A percentile compares a stretch with the other conserved stretches of the same genome.
phyloP scores from a whole-genome alignment of 1,140 invertebrate genomes.

The Homarus americanus region DNA sequence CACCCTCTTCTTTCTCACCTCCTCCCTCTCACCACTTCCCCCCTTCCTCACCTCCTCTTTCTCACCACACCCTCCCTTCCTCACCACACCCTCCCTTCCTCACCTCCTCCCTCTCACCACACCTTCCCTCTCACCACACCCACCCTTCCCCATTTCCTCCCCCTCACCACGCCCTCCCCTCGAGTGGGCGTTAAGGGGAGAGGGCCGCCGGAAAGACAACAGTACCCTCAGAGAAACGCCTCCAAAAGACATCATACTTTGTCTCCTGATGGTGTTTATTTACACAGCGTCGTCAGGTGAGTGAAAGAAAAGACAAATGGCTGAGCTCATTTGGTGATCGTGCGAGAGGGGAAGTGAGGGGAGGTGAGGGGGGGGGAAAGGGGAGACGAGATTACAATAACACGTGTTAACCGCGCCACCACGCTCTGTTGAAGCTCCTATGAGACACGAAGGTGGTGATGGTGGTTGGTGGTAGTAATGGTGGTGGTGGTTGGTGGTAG shows the following conservation, averaged over 20 bases:
- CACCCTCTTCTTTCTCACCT: too few species aligned
- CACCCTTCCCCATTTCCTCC: too few species aligned
- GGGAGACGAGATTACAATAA: constrained; percentile 4
- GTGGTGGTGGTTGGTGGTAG: too few species aligned
- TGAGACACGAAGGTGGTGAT: too few species aligned
- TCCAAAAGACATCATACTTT: constrained; percentile 66
- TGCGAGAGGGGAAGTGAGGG: constrained; percentile 2
- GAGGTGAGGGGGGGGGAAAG: background rate
- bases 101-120: too few species aligned
- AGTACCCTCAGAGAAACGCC: constrained; percentile 39
- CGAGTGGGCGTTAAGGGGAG: too few species aligned
- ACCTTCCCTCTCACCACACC: background rate
- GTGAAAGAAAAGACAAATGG: constrained; percentile 70
- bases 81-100: too few species aligned
- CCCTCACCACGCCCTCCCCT: too few species aligned
- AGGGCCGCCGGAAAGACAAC: constrained; percentile 50
- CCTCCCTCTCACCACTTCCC: background rate
- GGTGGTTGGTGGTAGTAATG: too few species aligned
- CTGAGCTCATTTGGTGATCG: constrained; percentile 62
- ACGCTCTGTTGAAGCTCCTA: too few species aligned
- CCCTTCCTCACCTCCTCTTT: too few species aligned
- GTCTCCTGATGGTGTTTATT: constrained; percentile 55
- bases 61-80: too few species aligned
- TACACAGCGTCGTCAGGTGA: constrained; percentile 66
- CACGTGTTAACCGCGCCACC: background rate